Base-by-base conservation (phyloP, 2,888 invertebrate genomes). In the Trileptium ribeirensis region DNA sequence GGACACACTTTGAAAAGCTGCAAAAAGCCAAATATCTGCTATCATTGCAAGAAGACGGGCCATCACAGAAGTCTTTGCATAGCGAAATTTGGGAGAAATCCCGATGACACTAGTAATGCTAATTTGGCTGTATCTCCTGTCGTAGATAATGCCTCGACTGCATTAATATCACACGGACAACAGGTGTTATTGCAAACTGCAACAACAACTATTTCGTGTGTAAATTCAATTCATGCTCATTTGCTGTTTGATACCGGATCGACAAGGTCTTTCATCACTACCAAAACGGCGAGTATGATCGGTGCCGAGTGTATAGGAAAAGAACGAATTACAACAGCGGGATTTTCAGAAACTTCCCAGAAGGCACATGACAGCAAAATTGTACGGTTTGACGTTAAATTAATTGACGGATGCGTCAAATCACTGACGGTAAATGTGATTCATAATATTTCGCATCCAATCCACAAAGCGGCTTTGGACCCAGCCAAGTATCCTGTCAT, bases 31-130 rank as follows among this genome's bases (percentile, higher is more conserved):
- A 34, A 38, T n/a, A 2, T n/a, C 39, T 75, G 77, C 37, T 75
- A 33, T 39, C 36, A 75, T n/a, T 75, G 77, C 77, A 75, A 75
- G 37, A 36, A 75, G 39, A 33, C 77, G 34, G n/a, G 3, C n/a
- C 77, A 75, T 36, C 77, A 75, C n/a, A 34, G 77, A 29, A 75
- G 77, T 38, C 15, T 75, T 24, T 75, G 77, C 77, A n/a, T 38
- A 75, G 2, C n/a, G 37, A 24, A 75, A 39, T 75, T 75, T 38
- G 24, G 24, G 51, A 8, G 3, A 70, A 24, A 51, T n/a, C 51
- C 51, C 8, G 51, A 51, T 15, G 51, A 8, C 51, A 15, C 51
- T 24, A 15, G 8, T 24, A 24, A 51, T 15, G 51, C 51, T 15
- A 51, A 8, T 8, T 24, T 51, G 51, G 51, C 8, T 51, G 8